A percentile compares a stretch with the other conserved stretches of the same genome.
Conservation (phyloP, 2,113 vertebrate genomes). For the Catharus fuscescens region DNA sequence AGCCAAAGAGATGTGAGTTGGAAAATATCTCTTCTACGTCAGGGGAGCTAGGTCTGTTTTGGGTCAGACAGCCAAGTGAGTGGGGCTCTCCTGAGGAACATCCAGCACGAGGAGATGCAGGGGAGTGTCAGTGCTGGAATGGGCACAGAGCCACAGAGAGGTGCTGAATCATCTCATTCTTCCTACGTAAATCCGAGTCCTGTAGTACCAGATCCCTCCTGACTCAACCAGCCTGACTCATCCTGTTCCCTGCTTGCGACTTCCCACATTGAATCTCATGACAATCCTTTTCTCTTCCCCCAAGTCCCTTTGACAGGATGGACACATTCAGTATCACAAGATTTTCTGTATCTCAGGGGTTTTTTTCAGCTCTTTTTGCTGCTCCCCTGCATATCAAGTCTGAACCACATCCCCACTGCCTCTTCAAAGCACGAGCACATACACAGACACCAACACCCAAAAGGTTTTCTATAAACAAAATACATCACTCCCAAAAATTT, state of each 20-base stretch:
- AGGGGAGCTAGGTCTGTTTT: not conserved
- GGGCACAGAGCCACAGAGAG: not conserved
- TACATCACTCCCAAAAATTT: not conserved
- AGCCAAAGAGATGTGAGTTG: not conserved
- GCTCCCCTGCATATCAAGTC: not conserved
- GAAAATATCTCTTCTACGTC: not conserved
- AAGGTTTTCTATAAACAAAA: not conserved
- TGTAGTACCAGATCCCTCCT: not conserved
- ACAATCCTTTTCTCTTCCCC: not conserved
- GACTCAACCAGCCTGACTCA: constrained; percentile 15
- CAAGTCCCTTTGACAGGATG: not conserved
- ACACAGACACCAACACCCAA: not conserved
- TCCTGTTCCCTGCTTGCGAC: not conserved
- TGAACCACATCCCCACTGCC: not conserved
- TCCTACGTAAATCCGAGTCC: not conserved
- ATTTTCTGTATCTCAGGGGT: not conserved
- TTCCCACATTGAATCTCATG: not conserved
- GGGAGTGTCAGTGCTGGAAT: not conserved
- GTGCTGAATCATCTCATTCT: not conserved
- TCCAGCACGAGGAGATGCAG: not conserved
- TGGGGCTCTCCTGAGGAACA: not conserved
- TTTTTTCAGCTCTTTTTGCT: not conserved
- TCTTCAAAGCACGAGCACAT: not conserved
- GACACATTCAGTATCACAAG: not conserved
- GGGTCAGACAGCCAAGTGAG: not conserved